Base-by-base conservation (phyloP, 2,113 vertebrate species). In the Xenus cinereus region DNA sequence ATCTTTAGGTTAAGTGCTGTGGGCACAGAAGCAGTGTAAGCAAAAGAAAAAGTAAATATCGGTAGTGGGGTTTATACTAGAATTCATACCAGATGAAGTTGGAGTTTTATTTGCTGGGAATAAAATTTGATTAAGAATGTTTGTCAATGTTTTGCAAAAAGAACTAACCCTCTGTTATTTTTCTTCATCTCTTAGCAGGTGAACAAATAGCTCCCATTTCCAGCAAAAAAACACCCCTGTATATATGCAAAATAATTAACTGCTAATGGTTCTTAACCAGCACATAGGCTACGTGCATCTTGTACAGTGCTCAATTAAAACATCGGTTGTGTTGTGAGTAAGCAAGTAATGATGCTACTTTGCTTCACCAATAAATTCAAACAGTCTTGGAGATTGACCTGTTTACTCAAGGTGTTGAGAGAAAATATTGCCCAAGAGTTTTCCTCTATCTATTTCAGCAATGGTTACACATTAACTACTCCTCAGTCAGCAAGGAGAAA, bases 351-450 rank as follows among this genome's bases (percentile, higher is more conserved):
- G 77, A 92, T 82, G 39, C 8, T 89, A 43, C 48, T 79, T 92
- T 67, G 7, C 56, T 87, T 83, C 72, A 60, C 27, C 66, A 53
- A 93, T 91, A 93, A 89, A 91, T 94, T 72, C 74, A 89, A 50
- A 59, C 59, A 84, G 56, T 84, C 84, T 83, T 87, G 41, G 72
- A 95, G 80, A 84, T 15, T 84, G 93, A 92, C 73, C n/a, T 93
- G 76, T 88, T 94, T 95, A 88, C 84, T 80, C 67, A 94, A 79
- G 79, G 37, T 77, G 73, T 15, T 62, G 37, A 84, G 63, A 90
- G 60, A 74, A 92, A 92, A 89, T 91, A 94, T 64, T 78, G 60
- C 80, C 26, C 0, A 53, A 26, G 3, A 67, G 43, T 83, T 93
- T 92, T 76, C 30, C 24, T 64, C 45, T 80, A 11, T 54, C 67